Evolutionary conservation across 2,113 vertebrate genomes (phyloP).

Genomic region (Dromiciops gliroides): DNA sequence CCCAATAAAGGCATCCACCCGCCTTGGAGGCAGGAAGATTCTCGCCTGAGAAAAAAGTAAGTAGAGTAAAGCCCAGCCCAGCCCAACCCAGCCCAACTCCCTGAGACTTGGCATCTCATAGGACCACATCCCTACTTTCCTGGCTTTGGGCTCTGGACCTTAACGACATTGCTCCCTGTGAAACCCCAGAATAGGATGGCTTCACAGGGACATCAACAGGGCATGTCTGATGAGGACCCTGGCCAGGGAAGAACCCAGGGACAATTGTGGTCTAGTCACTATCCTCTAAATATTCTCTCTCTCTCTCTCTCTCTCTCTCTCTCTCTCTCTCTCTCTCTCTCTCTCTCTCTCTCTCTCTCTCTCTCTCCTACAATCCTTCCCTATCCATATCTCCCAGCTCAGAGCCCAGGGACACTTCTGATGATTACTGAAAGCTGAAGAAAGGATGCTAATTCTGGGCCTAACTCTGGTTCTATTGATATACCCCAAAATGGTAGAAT

Average conservation of each 20-base stretch:
- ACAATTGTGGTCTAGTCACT: not conserved
- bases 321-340: too few relatives aligned
- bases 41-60: conserved; percentile 55
- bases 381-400: not conserved
- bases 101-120: conserved; percentile 57
- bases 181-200: conserved; percentile 1
- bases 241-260: not conserved
- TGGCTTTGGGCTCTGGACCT: conserved; percentile 38
- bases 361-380: too few relatives aligned
- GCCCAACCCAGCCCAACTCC: conserved; percentile 71
- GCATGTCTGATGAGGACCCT: not conserved
- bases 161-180: conserved; percentile 7
- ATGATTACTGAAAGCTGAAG: not conserved
- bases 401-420: not conserved
- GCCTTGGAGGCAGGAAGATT: conserved; percentile 74
- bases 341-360: too few relatives aligned
- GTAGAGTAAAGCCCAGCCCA: conserved; percentile 73
- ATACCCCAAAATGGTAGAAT: not conserved
- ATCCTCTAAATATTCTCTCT: not conserved
- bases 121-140: conserved; percentile 65
- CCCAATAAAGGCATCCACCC: conserved; percentile 78
- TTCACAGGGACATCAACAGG: conserved; percentile 2
- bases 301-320: too few relatives aligned
- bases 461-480: not conserved
- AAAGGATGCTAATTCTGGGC: not conserved